A percentile compares a stretch with the other conserved stretches of the same genome.
phyloP scores from a whole-genome alignment of 2,113 vertebrate genomes.

The Pionites leucogaster region DNA sequence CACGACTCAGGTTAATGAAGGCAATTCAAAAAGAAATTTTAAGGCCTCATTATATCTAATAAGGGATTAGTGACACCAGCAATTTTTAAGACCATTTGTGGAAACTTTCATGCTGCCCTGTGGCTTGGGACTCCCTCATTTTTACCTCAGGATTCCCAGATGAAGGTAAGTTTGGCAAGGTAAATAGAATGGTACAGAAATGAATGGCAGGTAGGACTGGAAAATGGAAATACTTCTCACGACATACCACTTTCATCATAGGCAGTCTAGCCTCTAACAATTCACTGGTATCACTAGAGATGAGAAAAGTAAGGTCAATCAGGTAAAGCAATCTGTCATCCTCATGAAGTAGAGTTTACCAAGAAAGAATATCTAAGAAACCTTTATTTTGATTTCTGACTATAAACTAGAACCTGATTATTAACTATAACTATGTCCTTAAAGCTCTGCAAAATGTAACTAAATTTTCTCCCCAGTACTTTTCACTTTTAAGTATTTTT shows the following conservation, averaged over 20 bases:
- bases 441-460: not conserved
- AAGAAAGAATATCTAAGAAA: not conserved
- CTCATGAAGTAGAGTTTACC: not conserved
- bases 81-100: conserved; percentile 45
- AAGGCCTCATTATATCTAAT: conserved; percentile 66
- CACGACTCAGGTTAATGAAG: conserved; percentile 50
- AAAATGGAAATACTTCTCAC: not conserved
- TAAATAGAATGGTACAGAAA: not conserved
- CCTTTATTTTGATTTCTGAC: not conserved
- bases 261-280: not conserved
- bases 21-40: conserved; percentile 57
- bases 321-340: not conserved
- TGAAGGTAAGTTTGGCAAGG: not conserved
- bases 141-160: conserved; percentile 11
- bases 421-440: not conserved
- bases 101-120: conserved; percentile 49
- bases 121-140: conserved; percentile 2
- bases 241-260: not conserved
- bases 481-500: not conserved
- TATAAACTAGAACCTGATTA: not conserved
- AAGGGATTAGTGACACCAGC: conserved; percentile 65
- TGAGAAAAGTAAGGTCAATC: not conserved
- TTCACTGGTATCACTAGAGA: not conserved
- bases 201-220: not conserved
- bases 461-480: not conserved